Evolutionary conservation across 2,797 vertebrate genomes (phyloP).

Genomic region (Numenius phaeopus): DNA sequence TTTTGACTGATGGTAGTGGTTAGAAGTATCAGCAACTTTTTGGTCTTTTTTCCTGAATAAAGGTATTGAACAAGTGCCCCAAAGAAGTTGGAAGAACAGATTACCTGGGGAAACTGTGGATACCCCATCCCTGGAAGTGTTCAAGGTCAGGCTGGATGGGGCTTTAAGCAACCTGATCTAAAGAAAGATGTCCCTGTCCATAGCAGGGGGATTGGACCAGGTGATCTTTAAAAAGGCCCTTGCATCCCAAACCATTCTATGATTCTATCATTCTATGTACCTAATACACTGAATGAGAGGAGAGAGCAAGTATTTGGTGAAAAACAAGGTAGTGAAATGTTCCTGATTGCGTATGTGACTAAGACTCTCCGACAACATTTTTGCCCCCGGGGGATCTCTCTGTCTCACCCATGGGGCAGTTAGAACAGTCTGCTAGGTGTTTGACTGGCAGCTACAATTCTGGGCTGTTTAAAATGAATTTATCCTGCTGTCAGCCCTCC

Average conservation of each 20-base stretch:
- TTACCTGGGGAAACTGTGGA: neutral
- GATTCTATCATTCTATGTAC: neutral
- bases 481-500: neutral
- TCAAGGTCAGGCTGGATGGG: neutral
- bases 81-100: neutral
- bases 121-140: neutral
- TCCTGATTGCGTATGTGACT: neutral
- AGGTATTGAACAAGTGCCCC: neutral
- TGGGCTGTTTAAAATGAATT: neutral
- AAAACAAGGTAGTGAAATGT: neutral
- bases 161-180: neutral
- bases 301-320: neutral
- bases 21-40: neutral
- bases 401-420: fast-evolving
- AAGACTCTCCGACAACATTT: neutral
- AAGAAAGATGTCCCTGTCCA: neutral
- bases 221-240: neutral
- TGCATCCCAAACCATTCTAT: neutral
- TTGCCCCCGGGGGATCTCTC: neutral
- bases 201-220: fast-evolving
- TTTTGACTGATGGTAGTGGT: neutral
- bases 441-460: neutral
- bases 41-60: neutral
- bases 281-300: neutral
- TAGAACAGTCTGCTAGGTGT: neutral